Conservation (phyloP, 2,113 vertebrate genomes). For the Pardalotus punctatus region DNA sequence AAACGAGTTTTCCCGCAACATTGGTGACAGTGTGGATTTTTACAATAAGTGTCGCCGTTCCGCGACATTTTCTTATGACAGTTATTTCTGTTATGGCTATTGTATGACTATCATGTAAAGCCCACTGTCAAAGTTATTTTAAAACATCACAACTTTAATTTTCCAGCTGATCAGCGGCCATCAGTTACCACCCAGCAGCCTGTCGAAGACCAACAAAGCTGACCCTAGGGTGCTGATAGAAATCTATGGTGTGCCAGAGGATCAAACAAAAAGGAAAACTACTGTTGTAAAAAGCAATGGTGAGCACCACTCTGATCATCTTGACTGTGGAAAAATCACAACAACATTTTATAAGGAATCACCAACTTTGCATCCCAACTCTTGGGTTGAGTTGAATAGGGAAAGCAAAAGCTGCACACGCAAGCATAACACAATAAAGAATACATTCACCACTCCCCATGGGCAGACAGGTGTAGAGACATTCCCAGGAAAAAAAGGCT, state of each 20-base stretch:
- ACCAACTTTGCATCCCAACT: background rate
- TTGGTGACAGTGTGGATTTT: no score
- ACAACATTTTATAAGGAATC: background rate
- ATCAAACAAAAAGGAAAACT: constrained; percentile 73
- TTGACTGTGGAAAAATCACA: background rate
- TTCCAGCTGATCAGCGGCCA: constrained; percentile 85
- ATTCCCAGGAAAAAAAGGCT: background rate
- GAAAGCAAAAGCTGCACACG: background rate
- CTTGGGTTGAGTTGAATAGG: background rate
- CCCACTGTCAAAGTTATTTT: background rate
- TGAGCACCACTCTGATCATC: constrained; percentile 57
- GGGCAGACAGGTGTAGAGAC: background rate
- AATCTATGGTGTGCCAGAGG: constrained; percentile 77
- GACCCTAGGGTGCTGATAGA: constrained; percentile 80
- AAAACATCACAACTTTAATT: background rate
- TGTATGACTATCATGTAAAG: background rate
- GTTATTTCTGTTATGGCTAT: background rate
- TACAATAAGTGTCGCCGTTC: no score
- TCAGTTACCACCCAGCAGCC: constrained; percentile 72
- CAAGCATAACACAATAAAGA: background rate
- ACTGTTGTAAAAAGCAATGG: constrained; percentile 81
- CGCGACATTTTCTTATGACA: background rate
- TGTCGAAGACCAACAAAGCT: constrained; percentile 67
- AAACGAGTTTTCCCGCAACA: no score
- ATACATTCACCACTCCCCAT: background rate